These are phyloP conservation scores for Nemopilema nomurai DNA, from an alignment of 30 jellyfish, hydroid and myxozoan genomes.

Conservation along the genomic window DNA sequence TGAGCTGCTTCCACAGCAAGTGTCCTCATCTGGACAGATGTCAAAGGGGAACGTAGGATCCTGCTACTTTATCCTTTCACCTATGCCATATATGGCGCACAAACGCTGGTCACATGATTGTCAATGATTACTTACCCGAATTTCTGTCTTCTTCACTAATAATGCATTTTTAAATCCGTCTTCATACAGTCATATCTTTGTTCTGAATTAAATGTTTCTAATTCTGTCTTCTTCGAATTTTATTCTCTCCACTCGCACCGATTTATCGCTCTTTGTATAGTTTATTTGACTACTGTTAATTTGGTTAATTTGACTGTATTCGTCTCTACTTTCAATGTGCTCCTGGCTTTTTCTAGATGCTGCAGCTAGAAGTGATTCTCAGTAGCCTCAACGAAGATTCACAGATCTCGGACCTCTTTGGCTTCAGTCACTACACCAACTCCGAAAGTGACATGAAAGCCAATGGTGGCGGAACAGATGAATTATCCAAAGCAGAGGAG, in stretches of 20 bases:
- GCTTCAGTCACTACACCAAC: constrained; percentile 11
- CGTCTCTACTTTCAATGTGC: not conserved
- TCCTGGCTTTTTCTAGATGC: constrained; percentile 46
- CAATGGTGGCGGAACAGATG: not conserved
- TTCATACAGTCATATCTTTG: too few relatives aligned
- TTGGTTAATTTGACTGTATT: not conserved
- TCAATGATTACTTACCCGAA: not conserved
- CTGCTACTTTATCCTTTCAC: too few relatives aligned
- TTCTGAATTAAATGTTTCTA: not conserved
- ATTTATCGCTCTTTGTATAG: not conserved
- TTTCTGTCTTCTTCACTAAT: too few relatives aligned
- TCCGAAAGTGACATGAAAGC: not conserved
- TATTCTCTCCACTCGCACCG: not conserved
- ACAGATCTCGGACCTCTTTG: constrained; percentile 69
- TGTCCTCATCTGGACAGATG: constrained; percentile 25
- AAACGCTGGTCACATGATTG: too few relatives aligned
- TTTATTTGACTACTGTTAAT: not conserved
- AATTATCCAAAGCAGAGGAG: not conserved
- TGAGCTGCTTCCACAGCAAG: constrained; percentile 64
- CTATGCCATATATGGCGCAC: not conserved
- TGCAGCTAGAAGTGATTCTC: constrained; percentile 69
- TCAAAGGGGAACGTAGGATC: constrained; percentile 79
- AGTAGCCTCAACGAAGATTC: constrained; percentile 59
- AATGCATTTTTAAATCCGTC: too few relatives aligned
- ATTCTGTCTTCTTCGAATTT: not conserved